phyloP scores from a whole-genome alignment of 2,797 vertebrate genomes.

The Brachyrhaphis roseni region DNA sequence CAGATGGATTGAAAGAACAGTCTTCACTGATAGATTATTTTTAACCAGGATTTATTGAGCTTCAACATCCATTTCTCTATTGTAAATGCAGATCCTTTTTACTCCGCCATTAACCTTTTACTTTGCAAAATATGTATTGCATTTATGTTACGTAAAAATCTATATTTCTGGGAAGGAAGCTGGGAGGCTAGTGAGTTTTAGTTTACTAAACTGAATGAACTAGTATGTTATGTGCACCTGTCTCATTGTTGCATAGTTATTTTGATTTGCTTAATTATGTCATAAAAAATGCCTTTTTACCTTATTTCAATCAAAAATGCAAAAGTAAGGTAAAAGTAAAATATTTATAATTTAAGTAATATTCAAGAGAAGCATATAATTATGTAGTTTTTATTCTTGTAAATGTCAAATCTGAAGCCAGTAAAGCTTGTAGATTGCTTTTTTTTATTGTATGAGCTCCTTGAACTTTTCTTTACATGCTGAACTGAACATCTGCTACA shows the following conservation, averaged over 20 bases:
- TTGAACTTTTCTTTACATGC: neutral
- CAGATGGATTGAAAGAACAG: conserved; percentile 62
- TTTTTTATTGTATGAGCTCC: neutral
- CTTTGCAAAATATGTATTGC: conserved; percentile 10
- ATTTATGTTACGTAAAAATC: conserved; percentile 23
- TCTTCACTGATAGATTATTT: conserved; percentile 71
- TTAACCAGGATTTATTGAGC: conserved; percentile 51
- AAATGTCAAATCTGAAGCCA: neutral
- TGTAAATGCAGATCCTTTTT: conserved; percentile 21
- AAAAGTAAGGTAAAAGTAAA: neutral
- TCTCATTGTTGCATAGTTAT: neutral
- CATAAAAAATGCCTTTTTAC: neutral
- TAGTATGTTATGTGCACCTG: neutral
- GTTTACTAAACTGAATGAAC: neutral
- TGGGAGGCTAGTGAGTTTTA: conserved; percentile 9
- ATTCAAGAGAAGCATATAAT: neutral
- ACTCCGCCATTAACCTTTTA: conserved; percentile 17
- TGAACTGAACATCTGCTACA: neutral
- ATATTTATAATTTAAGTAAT: neutral
- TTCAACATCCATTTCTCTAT: conserved; percentile 46
- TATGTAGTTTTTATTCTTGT: neutral
- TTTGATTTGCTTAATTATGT: neutral
- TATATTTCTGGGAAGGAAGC: conserved; percentile 17
- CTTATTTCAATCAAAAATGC: neutral
- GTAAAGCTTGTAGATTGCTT: neutral